Evolutionary conservation across 2,797 vertebrate genomes (phyloP).

Genomic region (Danio jaintianensis): DNA sequence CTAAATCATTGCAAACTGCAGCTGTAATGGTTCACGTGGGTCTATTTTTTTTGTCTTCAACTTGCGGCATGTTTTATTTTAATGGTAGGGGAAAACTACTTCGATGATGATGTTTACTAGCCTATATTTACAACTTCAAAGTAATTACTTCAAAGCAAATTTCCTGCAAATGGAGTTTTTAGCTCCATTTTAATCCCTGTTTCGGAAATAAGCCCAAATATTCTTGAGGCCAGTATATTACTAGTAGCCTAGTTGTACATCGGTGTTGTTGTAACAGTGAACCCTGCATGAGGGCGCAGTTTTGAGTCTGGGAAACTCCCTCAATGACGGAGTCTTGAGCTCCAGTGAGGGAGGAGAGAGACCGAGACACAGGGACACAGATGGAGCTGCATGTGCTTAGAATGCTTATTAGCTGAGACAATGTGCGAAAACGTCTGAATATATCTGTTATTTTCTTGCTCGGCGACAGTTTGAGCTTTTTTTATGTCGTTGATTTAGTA

Average conservation of each 20-base stretch:
- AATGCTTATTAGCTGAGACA: conserved; percentile 26
- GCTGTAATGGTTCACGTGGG: too few relatives aligned
- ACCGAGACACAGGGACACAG: conserved; percentile 37
- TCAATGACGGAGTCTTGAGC: conserved; percentile 44
- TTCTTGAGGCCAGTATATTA: background rate
- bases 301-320: conserved; percentile 57
- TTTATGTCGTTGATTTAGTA: background rate
- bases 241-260: background rate
- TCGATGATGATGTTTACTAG: too few relatives aligned
- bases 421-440: background rate
- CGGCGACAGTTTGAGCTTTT: background rate
- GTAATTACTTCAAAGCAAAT: background rate
- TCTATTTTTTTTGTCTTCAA: too few relatives aligned
- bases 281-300: conserved; percentile 48
- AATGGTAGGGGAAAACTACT: too few relatives aligned
- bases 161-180: background rate
- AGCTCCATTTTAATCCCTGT: background rate
- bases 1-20: too few relatives aligned
- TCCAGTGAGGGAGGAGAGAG: conserved; percentile 30
- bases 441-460: background rate
- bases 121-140: too few relatives aligned
- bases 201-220: background rate
- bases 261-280: background rate
- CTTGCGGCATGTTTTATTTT: too few relatives aligned
- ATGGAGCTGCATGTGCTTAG: conserved; percentile 32